A percentile compares a stretch with the other conserved stretches of the same genome.
Evolutionary conservation across 64 coral and sea anemone species (phyloP).

Genomic region (Actinia tenebrosa): DNA sequence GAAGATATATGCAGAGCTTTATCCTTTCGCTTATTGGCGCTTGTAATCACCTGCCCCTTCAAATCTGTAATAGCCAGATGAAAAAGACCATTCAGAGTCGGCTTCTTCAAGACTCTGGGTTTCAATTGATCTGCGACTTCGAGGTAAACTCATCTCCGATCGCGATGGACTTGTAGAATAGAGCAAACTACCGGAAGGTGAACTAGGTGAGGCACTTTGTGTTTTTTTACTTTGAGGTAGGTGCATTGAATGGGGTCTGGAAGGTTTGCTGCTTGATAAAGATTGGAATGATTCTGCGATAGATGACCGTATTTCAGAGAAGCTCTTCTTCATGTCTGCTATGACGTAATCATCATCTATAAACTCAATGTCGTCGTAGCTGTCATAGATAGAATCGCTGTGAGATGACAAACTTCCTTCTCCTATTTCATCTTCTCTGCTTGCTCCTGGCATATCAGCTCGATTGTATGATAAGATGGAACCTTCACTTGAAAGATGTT

Average conservation of each 20-base stretch:
- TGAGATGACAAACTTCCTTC: neutral
- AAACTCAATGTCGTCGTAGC: slow-evolving; percentile 11
- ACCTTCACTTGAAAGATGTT: neutral
- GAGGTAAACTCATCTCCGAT: neutral
- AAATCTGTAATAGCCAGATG: slow-evolving; percentile 4
- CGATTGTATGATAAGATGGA: neutral
- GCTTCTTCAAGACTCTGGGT: neutral
- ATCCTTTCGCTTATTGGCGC: neutral
- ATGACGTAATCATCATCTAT: slow-evolving; percentile 17
- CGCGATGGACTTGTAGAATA: slow-evolving; percentile 13
- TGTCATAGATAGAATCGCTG: neutral
- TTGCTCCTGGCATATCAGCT: neutral
- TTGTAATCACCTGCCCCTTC: neutral
- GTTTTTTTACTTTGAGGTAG: neutral
- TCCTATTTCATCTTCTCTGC: neutral
- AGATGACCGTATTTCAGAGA: neutral
- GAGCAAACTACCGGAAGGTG: slow-evolving; percentile 7
- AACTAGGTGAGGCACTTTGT: neutral
- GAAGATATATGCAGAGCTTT: too few species aligned
- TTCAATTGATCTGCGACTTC: neutral
- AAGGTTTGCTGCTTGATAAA: neutral
- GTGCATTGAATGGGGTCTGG: neutral
- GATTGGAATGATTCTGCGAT: neutral
- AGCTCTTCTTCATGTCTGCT: neutral
- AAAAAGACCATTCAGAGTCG: slow-evolving; percentile 4